Evolutionary conservation across 2,113 vertebrate genomes (phyloP).

Genomic region (Caranx melampygus): DNA sequence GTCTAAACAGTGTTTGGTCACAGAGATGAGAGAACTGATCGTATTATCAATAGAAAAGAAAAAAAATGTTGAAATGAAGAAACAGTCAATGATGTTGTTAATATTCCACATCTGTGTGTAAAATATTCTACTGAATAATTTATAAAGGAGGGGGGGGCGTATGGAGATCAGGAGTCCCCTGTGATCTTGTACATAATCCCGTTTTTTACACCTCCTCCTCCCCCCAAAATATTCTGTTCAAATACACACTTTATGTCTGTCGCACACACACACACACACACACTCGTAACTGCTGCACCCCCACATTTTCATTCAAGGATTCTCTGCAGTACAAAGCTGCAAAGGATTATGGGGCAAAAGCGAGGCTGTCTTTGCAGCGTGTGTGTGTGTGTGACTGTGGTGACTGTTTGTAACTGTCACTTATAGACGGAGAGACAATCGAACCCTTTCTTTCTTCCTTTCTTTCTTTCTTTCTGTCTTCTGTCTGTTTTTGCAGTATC

Average conservation of each 20-base stretch:
- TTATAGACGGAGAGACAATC: slow-evolving; percentile 12
- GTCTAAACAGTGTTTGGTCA: no score
- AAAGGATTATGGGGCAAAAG: slow-evolving; percentile 47
- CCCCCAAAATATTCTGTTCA: slow-evolving; percentile 11
- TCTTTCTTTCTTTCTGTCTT: background rate
- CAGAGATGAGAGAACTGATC: no score
- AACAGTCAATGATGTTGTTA: no score
- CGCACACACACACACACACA: background rate
- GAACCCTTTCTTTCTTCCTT: slow-evolving; percentile 20
- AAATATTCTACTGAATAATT: slow-evolving; percentile 46
- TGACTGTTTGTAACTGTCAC: slow-evolving; percentile 67
- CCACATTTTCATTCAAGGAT: slow-evolving; percentile 17
- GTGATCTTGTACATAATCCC: slow-evolving; percentile 40
- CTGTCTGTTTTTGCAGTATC: no score
- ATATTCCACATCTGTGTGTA: no score
- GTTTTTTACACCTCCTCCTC: slow-evolving; percentile 25
- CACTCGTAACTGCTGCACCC: background rate
- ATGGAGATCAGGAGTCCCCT: slow-evolving; percentile 9
- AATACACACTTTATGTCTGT: background rate
- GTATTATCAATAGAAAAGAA: no score
- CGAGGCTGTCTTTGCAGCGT: background rate
- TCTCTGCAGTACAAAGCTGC: slow-evolving; percentile 25
- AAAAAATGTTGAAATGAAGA: no score
- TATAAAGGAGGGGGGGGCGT: slow-evolving; percentile 37
- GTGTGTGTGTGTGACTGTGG: slow-evolving; percentile 71